Evolutionary conservation across 35 echinoderm and acorn worm genomes (phyloP).

Genomic region (Nesometra sesokonis): DNA sequence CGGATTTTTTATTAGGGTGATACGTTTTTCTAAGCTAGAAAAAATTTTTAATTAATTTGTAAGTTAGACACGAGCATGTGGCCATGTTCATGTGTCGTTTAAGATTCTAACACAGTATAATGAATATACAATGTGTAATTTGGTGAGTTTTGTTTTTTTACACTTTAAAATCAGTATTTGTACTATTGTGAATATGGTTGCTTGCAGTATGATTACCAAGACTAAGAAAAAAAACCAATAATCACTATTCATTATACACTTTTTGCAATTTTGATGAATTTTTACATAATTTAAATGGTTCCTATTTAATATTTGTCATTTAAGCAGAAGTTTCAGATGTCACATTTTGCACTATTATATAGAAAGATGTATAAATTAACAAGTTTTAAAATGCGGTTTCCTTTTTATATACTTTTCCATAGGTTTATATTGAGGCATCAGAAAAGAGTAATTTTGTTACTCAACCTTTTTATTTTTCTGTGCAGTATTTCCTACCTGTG

Average conservation of each 20-base stretch:
- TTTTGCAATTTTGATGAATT: background rate
- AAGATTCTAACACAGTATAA: background rate
- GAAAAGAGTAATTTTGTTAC: background rate
- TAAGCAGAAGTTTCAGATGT: background rate
- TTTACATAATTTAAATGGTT: background rate
- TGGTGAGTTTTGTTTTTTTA: background rate
- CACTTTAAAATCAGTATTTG: background rate
- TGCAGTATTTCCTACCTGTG: background rate
- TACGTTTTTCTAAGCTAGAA: background rate
- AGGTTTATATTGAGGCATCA: background rate
- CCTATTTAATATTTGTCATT: background rate
- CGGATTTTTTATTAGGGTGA: background rate
- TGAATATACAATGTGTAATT: background rate
- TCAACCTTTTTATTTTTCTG: background rate
- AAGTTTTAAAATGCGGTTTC: background rate
- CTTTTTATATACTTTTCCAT: background rate
- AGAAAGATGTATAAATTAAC: conserved; percentile 1
- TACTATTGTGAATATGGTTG: background rate
- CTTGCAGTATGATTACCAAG: background rate
- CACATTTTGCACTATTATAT: background rate
- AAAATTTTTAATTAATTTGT: background rate
- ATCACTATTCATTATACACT: background rate
- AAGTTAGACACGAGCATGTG: background rate
- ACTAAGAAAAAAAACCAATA: background rate
- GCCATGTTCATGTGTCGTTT: no score